Evolutionary conservation across 2,113 vertebrate genomes (phyloP), one percentile per base, ranked within the genome.

Genomic region (Gymnocephalus cernua): DNA sequence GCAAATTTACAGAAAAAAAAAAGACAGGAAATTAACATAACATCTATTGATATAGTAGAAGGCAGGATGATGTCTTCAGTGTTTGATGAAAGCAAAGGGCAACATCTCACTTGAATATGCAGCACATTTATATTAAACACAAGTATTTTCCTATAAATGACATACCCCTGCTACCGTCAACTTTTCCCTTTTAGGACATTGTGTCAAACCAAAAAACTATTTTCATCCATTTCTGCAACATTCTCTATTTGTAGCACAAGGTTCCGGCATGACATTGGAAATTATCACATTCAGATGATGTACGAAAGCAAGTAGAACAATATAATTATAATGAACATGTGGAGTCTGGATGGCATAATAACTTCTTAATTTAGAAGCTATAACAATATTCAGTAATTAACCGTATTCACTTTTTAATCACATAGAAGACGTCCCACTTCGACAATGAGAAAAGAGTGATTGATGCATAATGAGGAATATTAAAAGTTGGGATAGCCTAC

Each of bases 1-100:
- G 10, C 4, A 3, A 74, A 41, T 27, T 58, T 77, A 9, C 11
- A 38, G 58, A 35, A 16, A 50, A 38, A 19, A 32, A 57, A 75
- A 51, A 71, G 6, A 53, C 38, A 58, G 23, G 27, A 84, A 61
- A 84, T 77, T 77, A 77, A 68, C 19, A 18, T 51, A 44, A 79
- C 45, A 67, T 79, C n/a, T 71, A 48, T 71, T 12, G n/a, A 68
- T 15, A 19, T 5, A 67, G 57, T 19, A 9, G 16, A 76, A 68
- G 57, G 14, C 29, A 63, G 38, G 32, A 9, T 29, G 62, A 75
- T 12, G 50, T 18, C 18, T 66, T 75, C 11, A 9, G 19, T 18
- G 38, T 62, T 21, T 67, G 27, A 73, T 58, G 41, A 61, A 59
- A 58, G 41, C 0, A 29, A 53, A 79, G 47, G 44, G 19, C 21